A percentile compares a stretch with the other conserved stretches of the same genome.
These are phyloP conservation scores for Prietella phreatophila DNA, from an alignment of 2,113 vertebrate species.

Conservation along the genomic window DNA sequence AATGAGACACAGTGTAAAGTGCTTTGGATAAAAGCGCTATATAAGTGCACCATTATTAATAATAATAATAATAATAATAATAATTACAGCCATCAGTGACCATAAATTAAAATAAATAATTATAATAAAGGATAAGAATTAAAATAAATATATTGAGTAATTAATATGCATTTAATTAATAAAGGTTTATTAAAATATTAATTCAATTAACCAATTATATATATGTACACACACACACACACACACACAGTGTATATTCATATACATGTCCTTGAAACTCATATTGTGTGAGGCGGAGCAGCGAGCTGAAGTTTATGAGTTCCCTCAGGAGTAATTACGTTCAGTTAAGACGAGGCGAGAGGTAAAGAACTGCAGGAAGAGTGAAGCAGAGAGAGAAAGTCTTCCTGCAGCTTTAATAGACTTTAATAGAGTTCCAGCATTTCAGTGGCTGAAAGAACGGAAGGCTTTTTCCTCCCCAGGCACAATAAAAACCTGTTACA, in stretches of 20 bases:
- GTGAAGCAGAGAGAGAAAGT: not conserved
- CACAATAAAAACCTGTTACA: not conserved
- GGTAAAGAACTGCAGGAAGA: not conserved
- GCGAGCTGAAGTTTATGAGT: constrained; percentile 21
- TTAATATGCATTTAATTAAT: too few species aligned
- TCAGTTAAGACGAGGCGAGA: constrained; percentile 1
- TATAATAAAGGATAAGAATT: too few species aligned
- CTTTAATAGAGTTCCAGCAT: constrained; percentile 23
- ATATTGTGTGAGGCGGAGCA: constrained; percentile 7
- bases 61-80: too few species aligned
- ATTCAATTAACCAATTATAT: too few species aligned
- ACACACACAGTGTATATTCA: not conserved
- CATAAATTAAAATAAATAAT: too few species aligned
- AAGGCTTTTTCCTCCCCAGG: constrained; percentile 1
- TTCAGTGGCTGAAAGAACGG: constrained; percentile 4
- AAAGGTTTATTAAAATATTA: not conserved
- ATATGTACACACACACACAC: not conserved
- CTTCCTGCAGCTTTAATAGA: constrained; percentile 13
- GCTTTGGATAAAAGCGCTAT: too few species aligned
- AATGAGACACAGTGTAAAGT: too few species aligned
- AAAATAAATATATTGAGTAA: too few species aligned
- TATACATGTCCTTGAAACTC: not conserved
- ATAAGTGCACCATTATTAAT: too few species aligned
- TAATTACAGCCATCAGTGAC: too few species aligned
- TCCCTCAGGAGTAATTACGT: constrained; percentile 13